These are phyloP conservation scores for Busseola fusca DNA, from an alignment of 2,888 invertebrate species.

Conservation along the genomic window DNA sequence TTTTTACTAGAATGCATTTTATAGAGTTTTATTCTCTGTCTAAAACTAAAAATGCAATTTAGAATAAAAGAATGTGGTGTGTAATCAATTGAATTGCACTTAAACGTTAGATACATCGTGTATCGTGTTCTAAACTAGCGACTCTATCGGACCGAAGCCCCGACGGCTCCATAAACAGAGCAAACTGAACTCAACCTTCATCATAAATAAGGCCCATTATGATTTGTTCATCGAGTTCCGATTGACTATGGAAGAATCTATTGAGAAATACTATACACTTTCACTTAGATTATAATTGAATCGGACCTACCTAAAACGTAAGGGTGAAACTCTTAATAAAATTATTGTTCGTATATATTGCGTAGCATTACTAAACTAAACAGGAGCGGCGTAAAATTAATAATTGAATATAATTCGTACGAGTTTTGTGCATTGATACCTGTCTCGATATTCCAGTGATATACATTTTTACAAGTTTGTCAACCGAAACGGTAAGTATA, in stretches of 20 bases:
- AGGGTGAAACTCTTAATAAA: slow-evolving; percentile 72
- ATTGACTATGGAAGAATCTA: slow-evolving; percentile 80
- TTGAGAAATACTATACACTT: slow-evolving; percentile 86
- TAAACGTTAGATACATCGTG: slow-evolving; percentile 68
- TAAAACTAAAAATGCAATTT: slow-evolving; percentile 74
- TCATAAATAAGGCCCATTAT: slow-evolving; percentile 84
- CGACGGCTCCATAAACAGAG: slow-evolving; percentile 59
- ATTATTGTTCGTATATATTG: slow-evolving; percentile 86
- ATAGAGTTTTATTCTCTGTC: slow-evolving; percentile 62
- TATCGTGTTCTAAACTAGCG: slow-evolving; percentile 81
- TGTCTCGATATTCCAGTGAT: slow-evolving; percentile 78
- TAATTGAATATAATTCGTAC: slow-evolving; percentile 74
- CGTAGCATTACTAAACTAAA: slow-evolving; percentile 70
- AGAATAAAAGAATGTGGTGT: slow-evolving; percentile 66
- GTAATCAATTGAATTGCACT: slow-evolving; percentile 73
- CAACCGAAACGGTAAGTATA: slow-evolving; percentile 79
- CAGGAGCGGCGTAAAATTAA: slow-evolving; percentile 59
- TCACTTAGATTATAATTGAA: slow-evolving; percentile 87
- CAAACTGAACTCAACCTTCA: slow-evolving; percentile 64
- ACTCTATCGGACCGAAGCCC: slow-evolving; percentile 72
- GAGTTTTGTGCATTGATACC: slow-evolving; percentile 85
- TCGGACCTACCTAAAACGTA: slow-evolving; percentile 86
- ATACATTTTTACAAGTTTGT: slow-evolving; percentile 82
- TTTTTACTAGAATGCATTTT: slow-evolving; percentile 63
- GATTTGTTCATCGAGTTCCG: slow-evolving; percentile 71